Percentiles rank a stretch among this genome's conserved stretches.
Conservation (phyloP, 2,888 invertebrate genomes). For the Apodemia zela region DNA sequence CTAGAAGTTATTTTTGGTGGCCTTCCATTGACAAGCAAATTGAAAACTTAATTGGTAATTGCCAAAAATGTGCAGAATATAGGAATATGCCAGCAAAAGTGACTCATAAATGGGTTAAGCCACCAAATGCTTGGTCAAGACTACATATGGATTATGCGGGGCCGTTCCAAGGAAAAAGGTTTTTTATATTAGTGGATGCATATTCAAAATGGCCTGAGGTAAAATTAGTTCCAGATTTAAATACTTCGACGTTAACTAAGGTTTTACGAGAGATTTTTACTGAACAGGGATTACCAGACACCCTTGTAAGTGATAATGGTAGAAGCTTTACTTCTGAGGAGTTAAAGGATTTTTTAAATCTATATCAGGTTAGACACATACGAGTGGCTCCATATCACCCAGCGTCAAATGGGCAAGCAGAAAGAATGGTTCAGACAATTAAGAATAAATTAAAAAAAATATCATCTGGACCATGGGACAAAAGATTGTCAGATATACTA, state of each 20-base stretch:
- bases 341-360: neutral
- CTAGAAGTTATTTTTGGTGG: neutral
- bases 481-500: neutral
- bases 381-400: neutral
- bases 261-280: neutral
- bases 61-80: no score
- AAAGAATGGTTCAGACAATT: conserved; percentile 1
- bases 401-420: conserved; percentile 5
- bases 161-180: no score
- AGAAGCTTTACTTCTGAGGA: neutral
- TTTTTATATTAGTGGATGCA: no score
- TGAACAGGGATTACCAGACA: neutral
- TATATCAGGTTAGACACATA: neutral
- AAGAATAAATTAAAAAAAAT: neutral
- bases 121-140: no score
- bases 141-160: no score
- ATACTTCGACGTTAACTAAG: neutral
- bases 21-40: no score
- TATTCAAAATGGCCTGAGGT: no score
- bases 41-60: no score
- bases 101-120: no score
- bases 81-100: no score
- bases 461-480: neutral
- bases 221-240: no score
- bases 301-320: neutral